Percentiles rank a stretch among this genome's conserved stretches.
phyloP scores from a whole-genome alignment of 2,888 invertebrate genomes.

The Polietes domitor region DNA sequence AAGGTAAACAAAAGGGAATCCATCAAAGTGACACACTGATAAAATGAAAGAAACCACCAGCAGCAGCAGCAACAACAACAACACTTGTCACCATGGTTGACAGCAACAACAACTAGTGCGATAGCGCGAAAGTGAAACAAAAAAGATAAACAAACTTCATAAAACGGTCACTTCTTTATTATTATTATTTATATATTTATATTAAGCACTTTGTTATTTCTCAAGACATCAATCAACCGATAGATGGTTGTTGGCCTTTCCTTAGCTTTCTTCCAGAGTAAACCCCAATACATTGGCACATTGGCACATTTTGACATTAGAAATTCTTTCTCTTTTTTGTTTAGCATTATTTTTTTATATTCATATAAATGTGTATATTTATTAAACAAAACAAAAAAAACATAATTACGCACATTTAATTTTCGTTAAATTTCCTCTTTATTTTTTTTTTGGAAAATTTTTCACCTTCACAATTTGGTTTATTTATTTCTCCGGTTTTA shows the following conservation, averaged over 20 bases:
- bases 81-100: background rate
- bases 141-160: slow-evolving; percentile 4
- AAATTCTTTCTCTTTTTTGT: background rate
- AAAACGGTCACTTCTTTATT: slow-evolving; percentile 2
- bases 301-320: no score
- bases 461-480: slow-evolving; percentile 13
- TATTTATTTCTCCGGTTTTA: slow-evolving; percentile 19
- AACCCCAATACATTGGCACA: background rate
- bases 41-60: background rate
- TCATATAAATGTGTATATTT: background rate
- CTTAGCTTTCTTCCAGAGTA: background rate
- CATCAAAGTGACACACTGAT: slow-evolving; percentile 15
- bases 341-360: background rate
- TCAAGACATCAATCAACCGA: no score
- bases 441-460: background rate
- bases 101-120: background rate
- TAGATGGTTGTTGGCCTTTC: no score
- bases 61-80: slow-evolving; percentile 2
- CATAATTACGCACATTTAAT: slow-evolving; percentile 38
- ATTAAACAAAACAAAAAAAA: background rate
- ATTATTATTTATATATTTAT: background rate
- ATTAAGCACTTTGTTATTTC: background rate
- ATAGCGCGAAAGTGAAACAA: background rate
- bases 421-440: background rate
- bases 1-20: slow-evolving; percentile 20